Evolutionary conservation across 1,140 invertebrate genomes (phyloP), one percentile per base, ranked within the genome.

Genomic region (Atta texana): DNA sequence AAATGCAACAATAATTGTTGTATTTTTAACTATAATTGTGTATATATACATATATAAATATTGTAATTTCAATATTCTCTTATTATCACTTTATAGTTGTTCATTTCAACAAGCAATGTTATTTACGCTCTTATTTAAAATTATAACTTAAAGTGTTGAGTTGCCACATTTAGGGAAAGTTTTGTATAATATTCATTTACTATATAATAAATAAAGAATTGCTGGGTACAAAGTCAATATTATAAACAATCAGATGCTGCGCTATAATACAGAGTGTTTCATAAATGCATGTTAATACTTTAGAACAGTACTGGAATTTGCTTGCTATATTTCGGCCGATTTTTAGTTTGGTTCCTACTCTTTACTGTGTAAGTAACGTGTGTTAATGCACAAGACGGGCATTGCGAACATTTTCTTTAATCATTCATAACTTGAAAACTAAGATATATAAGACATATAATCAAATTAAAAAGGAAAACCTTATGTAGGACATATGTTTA

Each of bases 171-270:
- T 49, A 63, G 7, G 10, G 39, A 84, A 84, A 75, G 18, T 75
- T 84, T 84, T 61, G 28, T 31, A 51, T 61, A 84, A 84, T 16
- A 3, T 84, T 10, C 24, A 49, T 63, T 14, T 51, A 69, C 14
- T 69, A 63, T 44, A 64, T 72, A 82, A 80, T 84, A 84, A 84
- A 84, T 84, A 84, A 74, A n/a, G 14, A 51, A 49, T 72, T 72
- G n/a, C 72, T 61, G 18, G 64, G 59, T 49, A 61, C 8, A 44
- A 39, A 64, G 18, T 39, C 16, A 81, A 24, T 49, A 72, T 84
- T 51, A 74, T 61, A 61, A 84, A 84, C 55, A 84, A 74, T 24
- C 14, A 74, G 34, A 51, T 61, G 14, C 4, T 24, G 28, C 24
- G 8, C 7, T 61, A 5, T 49, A 61, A 34, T 74, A 74, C 34